A percentile compares a stretch with the other conserved stretches of the same genome.
Evolutionary conservation across 2,888 invertebrate genomes (phyloP).

Genomic region (Deilephila elpenor): DNA sequence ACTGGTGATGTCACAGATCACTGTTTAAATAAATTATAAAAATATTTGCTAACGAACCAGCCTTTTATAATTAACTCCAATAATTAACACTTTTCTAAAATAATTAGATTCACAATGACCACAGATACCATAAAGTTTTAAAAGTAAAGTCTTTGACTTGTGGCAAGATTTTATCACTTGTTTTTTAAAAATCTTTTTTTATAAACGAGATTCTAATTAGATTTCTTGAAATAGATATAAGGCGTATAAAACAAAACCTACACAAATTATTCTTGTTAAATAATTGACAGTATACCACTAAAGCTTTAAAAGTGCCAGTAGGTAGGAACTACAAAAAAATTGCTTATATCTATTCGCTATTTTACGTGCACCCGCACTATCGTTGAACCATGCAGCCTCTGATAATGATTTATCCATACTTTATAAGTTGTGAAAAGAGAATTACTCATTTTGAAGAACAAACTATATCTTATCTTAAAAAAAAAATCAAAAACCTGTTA

Average conservation of each 20-base stretch:
- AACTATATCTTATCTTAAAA: too few relatives aligned
- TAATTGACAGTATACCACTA: neutral
- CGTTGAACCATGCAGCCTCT: too few relatives aligned
- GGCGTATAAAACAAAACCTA: neutral
- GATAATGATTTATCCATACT: too few relatives aligned
- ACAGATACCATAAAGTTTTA: neutral
- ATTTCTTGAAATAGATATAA: neutral
- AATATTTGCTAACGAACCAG: neutral
- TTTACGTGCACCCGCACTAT: too few relatives aligned
- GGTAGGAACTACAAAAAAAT: too few relatives aligned
- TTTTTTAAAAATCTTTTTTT: neutral
- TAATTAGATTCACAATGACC: neutral
- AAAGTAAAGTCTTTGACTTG: neutral
- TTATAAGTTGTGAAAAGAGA: too few relatives aligned
- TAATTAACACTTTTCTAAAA: neutral
- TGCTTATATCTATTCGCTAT: too few relatives aligned
- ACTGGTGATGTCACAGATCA: constrained; percentile 5
- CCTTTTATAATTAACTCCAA: neutral
- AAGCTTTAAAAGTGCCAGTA: too few relatives aligned
- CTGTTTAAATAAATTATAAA: neutral
- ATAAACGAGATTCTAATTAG: constrained; percentile 25
- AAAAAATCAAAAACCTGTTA: too few relatives aligned
- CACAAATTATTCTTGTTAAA: neutral
- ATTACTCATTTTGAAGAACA: too few relatives aligned
- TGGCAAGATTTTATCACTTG: constrained; percentile 1